A percentile compares a stretch with the other conserved stretches of the same genome.
phyloP scores from a whole-genome alignment of 2,888 invertebrate species.

The Troglohyphantes excavatus region DNA sequence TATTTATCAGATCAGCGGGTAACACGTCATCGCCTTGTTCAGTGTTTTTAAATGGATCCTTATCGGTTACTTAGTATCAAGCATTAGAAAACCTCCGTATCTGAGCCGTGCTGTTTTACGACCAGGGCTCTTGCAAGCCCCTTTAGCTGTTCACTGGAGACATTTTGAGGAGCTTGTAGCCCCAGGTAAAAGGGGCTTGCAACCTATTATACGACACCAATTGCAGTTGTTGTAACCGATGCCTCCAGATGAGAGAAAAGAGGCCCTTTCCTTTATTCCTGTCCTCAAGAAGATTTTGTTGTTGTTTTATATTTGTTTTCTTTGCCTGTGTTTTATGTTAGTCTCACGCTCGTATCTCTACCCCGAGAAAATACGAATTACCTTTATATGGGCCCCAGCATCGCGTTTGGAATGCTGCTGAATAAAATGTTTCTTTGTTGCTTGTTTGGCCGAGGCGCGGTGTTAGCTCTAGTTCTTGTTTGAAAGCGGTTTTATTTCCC shows the following conservation, averaged over 20 bases:
- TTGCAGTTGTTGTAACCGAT: constrained; percentile 59
- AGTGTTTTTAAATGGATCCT: constrained; percentile 33
- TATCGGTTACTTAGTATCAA: constrained; percentile 36
- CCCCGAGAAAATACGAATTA: constrained; percentile 61
- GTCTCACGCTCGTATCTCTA: constrained; percentile 44
- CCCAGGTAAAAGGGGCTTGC: constrained; percentile 37
- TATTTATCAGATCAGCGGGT: constrained; percentile 20
- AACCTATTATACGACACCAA: constrained; percentile 58
- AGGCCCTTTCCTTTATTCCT: constrained; percentile 43
- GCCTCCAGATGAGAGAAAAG: constrained; percentile 1
- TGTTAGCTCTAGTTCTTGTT: constrained; percentile 46
- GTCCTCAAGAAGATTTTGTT: constrained; percentile 26
- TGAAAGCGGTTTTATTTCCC: constrained; percentile 46
- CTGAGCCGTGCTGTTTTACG: constrained; percentile 42
- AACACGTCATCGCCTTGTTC: constrained; percentile 29
- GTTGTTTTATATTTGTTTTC: constrained; percentile 31
- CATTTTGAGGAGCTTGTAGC: constrained; percentile 26
- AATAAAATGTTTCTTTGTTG: constrained; percentile 60
- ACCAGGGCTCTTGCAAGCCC: constrained; percentile 16
- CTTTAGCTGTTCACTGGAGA: constrained; percentile 50
- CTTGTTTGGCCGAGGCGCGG: constrained; percentile 9
- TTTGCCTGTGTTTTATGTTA: constrained; percentile 57
- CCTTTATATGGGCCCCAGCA: constrained; percentile 45
- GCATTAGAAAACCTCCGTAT: constrained; percentile 27
- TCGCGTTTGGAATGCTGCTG: constrained; percentile 19